Conservation (phyloP, 2,888 invertebrate genomes). For the Pachymerium ferrugineum region DNA sequence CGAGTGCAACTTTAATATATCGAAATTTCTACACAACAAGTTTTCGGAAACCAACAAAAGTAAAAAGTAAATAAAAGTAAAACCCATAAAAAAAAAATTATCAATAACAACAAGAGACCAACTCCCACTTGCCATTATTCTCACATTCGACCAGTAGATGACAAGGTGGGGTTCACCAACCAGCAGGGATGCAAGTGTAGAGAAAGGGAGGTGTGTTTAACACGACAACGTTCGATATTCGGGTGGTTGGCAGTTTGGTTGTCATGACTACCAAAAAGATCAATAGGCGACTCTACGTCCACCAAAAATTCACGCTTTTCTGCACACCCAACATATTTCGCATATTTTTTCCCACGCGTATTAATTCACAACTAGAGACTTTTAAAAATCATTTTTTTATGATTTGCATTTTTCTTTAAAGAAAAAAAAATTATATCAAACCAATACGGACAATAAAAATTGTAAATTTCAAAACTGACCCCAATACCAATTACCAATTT, state of each 20-base stretch:
- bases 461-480: background rate
- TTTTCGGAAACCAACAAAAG: background rate
- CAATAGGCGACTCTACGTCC: slow-evolving; percentile 2
- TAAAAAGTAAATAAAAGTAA: background rate
- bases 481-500: background rate
- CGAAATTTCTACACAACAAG: no score
- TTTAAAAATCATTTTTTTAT: no score
- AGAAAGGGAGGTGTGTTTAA: slow-evolving; percentile 13
- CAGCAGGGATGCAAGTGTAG: background rate
- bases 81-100: background rate
- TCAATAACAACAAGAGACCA: no score
- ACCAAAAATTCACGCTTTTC: background rate
- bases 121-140: background rate
- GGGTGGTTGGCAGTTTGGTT: background rate
- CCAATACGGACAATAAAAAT: background rate
- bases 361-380: no score
- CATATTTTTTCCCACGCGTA: no score
- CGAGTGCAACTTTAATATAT: no score
- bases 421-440: background rate
- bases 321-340: background rate
- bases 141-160: slow-evolving; percentile 1
- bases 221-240: slow-evolving; percentile 13
- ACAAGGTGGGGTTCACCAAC: background rate
- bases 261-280: slow-evolving; percentile 13
- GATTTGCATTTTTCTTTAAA: background rate